Evolutionary conservation across 2,888 invertebrate genomes (phyloP).

Genomic region (Heterodera filipjevi): DNA sequence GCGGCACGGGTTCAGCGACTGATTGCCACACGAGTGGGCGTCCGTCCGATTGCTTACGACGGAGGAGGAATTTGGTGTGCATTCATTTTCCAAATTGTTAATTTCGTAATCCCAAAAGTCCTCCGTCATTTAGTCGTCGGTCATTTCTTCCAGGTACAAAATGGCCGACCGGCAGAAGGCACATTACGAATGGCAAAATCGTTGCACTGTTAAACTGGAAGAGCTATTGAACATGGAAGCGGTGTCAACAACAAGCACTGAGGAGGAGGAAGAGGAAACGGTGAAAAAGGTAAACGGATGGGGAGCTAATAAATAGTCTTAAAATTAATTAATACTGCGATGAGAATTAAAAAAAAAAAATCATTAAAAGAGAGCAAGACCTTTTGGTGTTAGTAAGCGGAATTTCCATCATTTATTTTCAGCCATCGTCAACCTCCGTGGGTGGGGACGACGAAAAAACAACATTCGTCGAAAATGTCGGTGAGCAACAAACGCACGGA

Average conservation of each 20-base stretch:
- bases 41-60: conserved; percentile 14
- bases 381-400: too few species aligned
- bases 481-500: neutral
- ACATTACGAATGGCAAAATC: conserved; percentile 18
- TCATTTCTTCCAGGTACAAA: conserved; percentile 26
- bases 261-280: neutral
- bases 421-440: neutral
- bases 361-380: too few species aligned
- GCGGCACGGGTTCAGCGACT: conserved; percentile 44
- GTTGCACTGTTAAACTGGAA: neutral
- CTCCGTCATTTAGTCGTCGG: too few species aligned
- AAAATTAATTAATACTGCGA: too few species aligned
- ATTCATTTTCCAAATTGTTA: too few species aligned
- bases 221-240: neutral
- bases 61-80: conserved; percentile 25
- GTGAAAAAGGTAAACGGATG: neutral
- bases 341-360: too few species aligned
- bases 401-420: too few species aligned
- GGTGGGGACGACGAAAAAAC: neutral
- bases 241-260: neutral
- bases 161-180: conserved; percentile 16
- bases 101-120: too few species aligned
- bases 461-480: neutral
- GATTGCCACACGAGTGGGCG: conserved; percentile 21
- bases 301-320: neutral